Base-by-base conservation (phyloP, 2,113 vertebrate genomes). In the Engystomops pustulosus region DNA sequence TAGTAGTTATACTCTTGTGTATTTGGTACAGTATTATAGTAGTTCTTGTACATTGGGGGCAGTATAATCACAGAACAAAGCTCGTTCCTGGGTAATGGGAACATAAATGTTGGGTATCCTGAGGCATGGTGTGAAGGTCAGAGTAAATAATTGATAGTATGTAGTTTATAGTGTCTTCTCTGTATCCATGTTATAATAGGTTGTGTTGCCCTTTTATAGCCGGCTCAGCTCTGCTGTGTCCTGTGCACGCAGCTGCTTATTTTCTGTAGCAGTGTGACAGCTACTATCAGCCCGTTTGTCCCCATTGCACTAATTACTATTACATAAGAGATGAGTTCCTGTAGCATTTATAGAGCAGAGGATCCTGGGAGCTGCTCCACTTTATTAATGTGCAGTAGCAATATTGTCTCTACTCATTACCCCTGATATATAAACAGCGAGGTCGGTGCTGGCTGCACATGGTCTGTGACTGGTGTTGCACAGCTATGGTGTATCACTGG, bases 241-340 rank as follows among this genome's bases (percentile, higher is more conserved):
- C 23, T 41, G 1, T 41, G 20, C 8, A 4, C 20, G 68, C 36
- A 70, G 36, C 68, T 1, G 3, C 20, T n/a, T 45, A 11, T 69
- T 14, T 71, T 18, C 68, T n/a, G 65, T 25, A 36, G 49, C 49
- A 25, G 11, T 38, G 20, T 32, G 18, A 58, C 49, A 34, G 72
- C 45, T 51, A 58, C 72, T 36, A 2, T 12, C 15, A n/a, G 17
- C 3, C 62, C 15, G n/a, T 71, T 36, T 68, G 81, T 76, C 81
- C 81, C 72, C 34, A 68, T 77, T 77, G 58, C 71, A 77, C 81
- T 77, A 77, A 77, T 84, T 84, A 51, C 72, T 49, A 14, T 84
- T 84, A 77, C 30, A 65, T 84, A 84, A 84, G 25, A 38, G 18
- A 60, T 12, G 27, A n/a, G 25, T 75, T 34, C 32, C 81, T 34